Base-by-base conservation (phyloP, 2,797 vertebrate species). In the Vireo griseus region DNA sequence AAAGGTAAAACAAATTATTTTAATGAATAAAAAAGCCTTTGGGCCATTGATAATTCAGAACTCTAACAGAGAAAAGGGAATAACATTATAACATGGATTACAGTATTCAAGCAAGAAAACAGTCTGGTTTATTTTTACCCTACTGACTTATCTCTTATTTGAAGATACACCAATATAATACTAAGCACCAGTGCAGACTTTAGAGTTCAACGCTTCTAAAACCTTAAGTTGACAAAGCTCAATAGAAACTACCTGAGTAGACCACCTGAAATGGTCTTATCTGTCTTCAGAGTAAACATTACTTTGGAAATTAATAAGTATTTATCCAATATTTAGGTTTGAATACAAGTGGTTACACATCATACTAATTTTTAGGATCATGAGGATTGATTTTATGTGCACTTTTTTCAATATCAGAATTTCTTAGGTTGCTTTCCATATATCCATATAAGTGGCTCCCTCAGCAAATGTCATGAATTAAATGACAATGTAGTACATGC, bases 1-100 rank as follows among this genome's bases (percentile, higher is more conserved):
- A 75, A 95, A 94, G 84, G 91, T 96, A 96, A 95, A 94, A 10
- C 62, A 57, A 92, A 95, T 94, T 90, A 86, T 93, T 92, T 81
- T 90, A 93, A 91, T 88, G 78, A 90, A 74, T 80, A 95, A 93
- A 90, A 95, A 94, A 83, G 44, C 72, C 87, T 77, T 65, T 52
- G 50, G 72, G 85, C 75, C 66, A 75, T 11, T 75, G 87, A 74
- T 86, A 92, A 91, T 74, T 88, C 84, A 88, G 13, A 86, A 57
- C 58, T 78, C 81, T 92, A 86, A 75, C 11, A 62, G 44, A 83
- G 42, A 66, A 72, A 82, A 91, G 18, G 9, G 2, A 87, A 55
- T 51, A 85, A 87, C 29, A 91, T 72, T 75, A 54, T 61, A 77
- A 24, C 8, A 52, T 16, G 14, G 62, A 62, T 61, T 67, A 74